A percentile compares a stretch with the other conserved stretches of the same genome.
phyloP scores from a whole-genome alignment of 2,888 invertebrate genomes.

The Cheilosia soror region DNA sequence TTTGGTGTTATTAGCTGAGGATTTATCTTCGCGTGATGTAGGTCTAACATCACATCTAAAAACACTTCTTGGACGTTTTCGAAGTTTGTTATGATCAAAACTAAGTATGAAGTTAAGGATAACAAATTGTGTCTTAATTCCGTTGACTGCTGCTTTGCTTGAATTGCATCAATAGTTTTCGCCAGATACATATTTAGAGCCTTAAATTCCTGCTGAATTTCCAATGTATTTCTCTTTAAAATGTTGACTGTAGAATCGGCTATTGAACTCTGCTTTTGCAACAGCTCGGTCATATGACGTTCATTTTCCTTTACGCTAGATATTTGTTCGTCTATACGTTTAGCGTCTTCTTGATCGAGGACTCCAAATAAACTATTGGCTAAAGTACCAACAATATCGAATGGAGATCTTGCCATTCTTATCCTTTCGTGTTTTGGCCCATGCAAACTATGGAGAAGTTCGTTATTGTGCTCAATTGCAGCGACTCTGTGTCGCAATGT shows the following conservation, averaged over 20 bases:
- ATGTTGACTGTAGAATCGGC: conserved; percentile 30
- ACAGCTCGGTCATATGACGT: neutral
- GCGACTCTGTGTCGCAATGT: neutral
- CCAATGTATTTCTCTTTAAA: conserved; percentile 7
- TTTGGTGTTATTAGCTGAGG: conserved; percentile 26
- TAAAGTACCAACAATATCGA: conserved; percentile 30
- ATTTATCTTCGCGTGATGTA: conserved; percentile 24
- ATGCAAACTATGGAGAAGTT: conserved; percentile 1
- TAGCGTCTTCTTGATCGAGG: conserved; percentile 20
- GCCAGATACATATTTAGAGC: conserved; percentile 2
- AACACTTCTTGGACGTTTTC: neutral
- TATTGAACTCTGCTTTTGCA: conserved; percentile 35
- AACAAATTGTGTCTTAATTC: neutral
- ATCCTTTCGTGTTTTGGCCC: neutral
- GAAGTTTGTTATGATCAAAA: neutral
- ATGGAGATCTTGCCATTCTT: conserved; percentile 26
- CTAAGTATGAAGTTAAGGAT: conserved; percentile 10
- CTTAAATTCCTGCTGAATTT: conserved; percentile 26
- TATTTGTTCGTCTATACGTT: conserved; percentile 15
- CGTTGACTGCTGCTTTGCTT: neutral
- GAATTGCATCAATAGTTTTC: neutral
- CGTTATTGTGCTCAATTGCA: neutral
- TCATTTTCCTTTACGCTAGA: conserved; percentile 11
- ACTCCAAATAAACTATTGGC: conserved; percentile 22
- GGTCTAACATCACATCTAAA: no score